Evolutionary conservation across 2,797 vertebrate species (phyloP).

Genomic region (Labroides dimidiatus): DNA sequence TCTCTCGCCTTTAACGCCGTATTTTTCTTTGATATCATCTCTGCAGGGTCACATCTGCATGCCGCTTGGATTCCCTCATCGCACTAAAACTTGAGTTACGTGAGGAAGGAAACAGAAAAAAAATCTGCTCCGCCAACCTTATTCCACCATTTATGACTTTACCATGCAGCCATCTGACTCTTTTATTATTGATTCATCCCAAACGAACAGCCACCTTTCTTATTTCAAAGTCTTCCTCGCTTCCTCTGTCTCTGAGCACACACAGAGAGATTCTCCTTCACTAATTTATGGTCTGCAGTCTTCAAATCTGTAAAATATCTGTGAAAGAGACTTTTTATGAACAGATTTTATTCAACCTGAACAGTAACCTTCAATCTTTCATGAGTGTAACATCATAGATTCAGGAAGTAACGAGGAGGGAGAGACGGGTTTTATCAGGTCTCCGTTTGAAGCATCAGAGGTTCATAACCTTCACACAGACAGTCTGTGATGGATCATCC

Average conservation of each 20-base stretch:
- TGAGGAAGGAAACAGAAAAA: neutral
- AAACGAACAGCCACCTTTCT: constrained; percentile 8
- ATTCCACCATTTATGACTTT: neutral
- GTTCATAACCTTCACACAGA: no score
- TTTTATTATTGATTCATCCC: constrained; percentile 52
- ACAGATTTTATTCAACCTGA: constrained; percentile 37
- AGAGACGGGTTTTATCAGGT: neutral
- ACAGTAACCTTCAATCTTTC: constrained; percentile 27
- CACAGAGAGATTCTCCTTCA: constrained; percentile 5
- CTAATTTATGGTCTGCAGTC: constrained; percentile 26
- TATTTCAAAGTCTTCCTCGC: neutral
- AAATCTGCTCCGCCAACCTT: neutral
- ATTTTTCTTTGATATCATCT: constrained; percentile 15
- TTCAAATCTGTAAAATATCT: constrained; percentile 33
- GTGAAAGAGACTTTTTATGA: constrained; percentile 47
- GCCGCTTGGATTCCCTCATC: neutral
- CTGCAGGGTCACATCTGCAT: neutral
- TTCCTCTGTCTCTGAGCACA: neutral
- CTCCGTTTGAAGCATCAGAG: neutral
- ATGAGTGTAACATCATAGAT: neutral
- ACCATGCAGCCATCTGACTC: constrained; percentile 41
- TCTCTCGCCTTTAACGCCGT: neutral
- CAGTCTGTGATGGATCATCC: neutral
- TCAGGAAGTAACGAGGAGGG: neutral
- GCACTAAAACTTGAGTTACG: neutral